Evolutionary conservation across 2,888 invertebrate species (phyloP), one percentile per base, ranked within the genome.

Genomic region (Drosophila hamatofila): DNA sequence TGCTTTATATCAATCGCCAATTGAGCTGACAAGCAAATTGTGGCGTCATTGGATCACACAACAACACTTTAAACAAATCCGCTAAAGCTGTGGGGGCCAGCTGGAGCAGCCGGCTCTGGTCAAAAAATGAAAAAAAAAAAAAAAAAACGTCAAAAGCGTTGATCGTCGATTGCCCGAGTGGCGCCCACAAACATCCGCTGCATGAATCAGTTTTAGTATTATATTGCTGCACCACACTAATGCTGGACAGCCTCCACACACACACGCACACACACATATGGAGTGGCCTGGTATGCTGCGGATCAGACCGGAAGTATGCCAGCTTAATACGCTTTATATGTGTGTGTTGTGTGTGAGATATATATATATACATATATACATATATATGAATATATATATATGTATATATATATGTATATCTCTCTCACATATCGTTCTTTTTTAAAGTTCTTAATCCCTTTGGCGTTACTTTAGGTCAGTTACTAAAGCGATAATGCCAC

Each of bases 381-480:
- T 25, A 25, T 25, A 25, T 25, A 25, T 25, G n/a, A n/a, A n/a
- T n/a, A n/a, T n/a, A 25, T 25, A 25, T 25, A 25, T 25, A 25
- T 25, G 4, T 25, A 25, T 25, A 25, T 25, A 25, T 25, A 25
- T 30, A 9, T 30, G 27, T 30, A 30, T 30, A 44, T 23, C 23
- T 11, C 23, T 11, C 21, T 5, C 25, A 2, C 42, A 46, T 55
- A 58, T 49, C 60, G 16, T 49, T 18, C 18, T 30, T 44, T 54
- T 30, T 18, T 56, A 14, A 59, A 59, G 48, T 57, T 71, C 72
- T 57, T 85, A 88, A 88, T 66, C 71, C 73, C 72, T 72, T 72
- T 66, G n/a, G 30, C 70, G 73, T 82, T 88, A 83, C 88, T 82
- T 85, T 85, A 88, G 88, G 88, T 88, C 88, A 83, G 83, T 83